phyloP scores from a whole-genome alignment of 2,113 vertebrate genomes.

The Prochilodus magdalenae region DNA sequence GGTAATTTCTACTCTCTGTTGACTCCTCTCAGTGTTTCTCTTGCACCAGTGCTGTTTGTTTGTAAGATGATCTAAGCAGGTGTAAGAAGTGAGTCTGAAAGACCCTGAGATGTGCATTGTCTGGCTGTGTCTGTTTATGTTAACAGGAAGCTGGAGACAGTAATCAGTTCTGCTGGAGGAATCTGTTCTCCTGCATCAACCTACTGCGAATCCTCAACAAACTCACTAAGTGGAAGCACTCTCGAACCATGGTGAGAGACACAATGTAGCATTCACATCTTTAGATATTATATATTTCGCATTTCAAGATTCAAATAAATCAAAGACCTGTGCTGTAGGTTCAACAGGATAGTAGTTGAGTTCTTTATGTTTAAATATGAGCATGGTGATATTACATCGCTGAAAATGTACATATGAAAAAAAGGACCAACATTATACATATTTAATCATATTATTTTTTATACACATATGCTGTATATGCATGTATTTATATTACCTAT shows the following conservation, averaged over 20 bases:
- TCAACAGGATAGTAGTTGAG: too few species aligned
- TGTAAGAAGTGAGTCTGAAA: neutral
- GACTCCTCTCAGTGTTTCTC: neutral
- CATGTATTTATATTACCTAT: too few species aligned
- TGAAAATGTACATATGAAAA: too few species aligned
- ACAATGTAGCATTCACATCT: neutral
- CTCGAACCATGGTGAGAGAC: slow-evolving; percentile 91
- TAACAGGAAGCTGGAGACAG: slow-evolving; percentile 91
- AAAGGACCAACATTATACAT: too few species aligned
- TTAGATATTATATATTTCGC: neutral
- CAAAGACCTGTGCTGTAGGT: too few species aligned
- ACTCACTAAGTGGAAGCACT: slow-evolving; percentile 99
- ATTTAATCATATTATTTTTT: too few species aligned
- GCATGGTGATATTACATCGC: too few species aligned
- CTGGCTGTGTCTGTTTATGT: slow-evolving; percentile 33
- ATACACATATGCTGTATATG: too few species aligned
- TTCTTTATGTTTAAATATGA: too few species aligned
- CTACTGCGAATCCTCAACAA: slow-evolving; percentile 94
- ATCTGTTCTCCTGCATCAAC: slow-evolving; percentile 96
- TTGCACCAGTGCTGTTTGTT: neutral
- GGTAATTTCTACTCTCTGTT: slow-evolving; percentile 76
- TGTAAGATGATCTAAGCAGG: neutral
- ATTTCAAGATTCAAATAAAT: neutral
- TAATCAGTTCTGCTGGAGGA: slow-evolving; percentile 97
- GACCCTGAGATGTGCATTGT: neutral